Conservation (phyloP, 1,140 invertebrate species). For the Lepidurus arcticus region DNA sequence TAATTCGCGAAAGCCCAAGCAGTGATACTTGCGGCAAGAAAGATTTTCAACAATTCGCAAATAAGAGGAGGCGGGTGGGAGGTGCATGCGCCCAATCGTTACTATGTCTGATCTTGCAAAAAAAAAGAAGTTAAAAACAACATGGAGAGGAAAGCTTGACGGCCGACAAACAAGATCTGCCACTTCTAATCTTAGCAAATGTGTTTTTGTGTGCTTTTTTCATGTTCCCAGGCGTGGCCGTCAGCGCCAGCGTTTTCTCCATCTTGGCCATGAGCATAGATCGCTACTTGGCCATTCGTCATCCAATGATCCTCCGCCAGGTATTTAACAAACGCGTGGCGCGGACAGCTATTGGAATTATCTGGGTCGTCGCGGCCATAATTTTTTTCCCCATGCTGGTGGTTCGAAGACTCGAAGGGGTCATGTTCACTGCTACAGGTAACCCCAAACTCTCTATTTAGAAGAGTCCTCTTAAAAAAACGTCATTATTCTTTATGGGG, state of each 20-base stretch:
- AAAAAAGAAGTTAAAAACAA: background rate
- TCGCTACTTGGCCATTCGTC: constrained; percentile 65
- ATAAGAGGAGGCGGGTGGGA: too few species aligned
- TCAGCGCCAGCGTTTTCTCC: constrained; percentile 68
- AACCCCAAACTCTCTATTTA: background rate
- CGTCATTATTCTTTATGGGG: too few species aligned
- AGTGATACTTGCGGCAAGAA: too few species aligned
- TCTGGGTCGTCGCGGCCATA: constrained; percentile 60
- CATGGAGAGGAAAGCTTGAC: background rate
- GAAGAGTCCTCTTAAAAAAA: background rate
- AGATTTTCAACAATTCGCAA: too few species aligned
- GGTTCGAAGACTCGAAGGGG: constrained; percentile 48
- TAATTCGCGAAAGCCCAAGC: too few species aligned
- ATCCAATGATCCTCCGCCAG: constrained; percentile 58
- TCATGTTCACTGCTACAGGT: constrained; percentile 38
- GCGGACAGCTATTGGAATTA: constrained; percentile 48
- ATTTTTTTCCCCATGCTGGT: constrained; percentile 61
- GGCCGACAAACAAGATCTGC: background rate
- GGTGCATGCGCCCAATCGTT: too few species aligned
- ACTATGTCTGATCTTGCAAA: background rate
- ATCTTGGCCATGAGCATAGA: constrained; percentile 72
- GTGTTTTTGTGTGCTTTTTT: background rate
- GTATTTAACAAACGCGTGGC: constrained; percentile 33
- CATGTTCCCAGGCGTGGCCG: constrained; percentile 58
- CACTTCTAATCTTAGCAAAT: background rate